Percentiles rank a stretch among this genome's conserved stretches.
These are phyloP conservation scores for Narcine bancroftii DNA, from an alignment of 2,113 vertebrate species.

Conservation along the genomic window DNA sequence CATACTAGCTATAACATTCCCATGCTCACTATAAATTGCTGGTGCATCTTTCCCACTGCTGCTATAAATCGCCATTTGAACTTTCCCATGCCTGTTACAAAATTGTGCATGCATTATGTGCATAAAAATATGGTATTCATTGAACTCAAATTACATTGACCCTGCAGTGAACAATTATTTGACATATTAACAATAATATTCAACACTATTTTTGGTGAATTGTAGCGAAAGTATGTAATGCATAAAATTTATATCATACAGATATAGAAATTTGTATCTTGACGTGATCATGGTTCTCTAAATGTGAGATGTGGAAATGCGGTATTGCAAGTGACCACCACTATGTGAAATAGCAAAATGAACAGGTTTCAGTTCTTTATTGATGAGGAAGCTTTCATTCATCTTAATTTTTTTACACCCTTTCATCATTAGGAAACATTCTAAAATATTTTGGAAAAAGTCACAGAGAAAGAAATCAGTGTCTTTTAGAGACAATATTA, in stretches of 20 bases:
- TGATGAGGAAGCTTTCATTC: background rate
- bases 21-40: too few species aligned
- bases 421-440: background rate
- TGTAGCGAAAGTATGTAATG: background rate
- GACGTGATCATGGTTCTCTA: background rate
- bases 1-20: too few species aligned
- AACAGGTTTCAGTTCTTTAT: background rate
- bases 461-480: background rate
- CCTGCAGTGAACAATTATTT: background rate
- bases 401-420: background rate
- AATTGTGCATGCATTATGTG: too few species aligned
- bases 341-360: background rate
- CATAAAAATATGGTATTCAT: too few species aligned
- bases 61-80: too few species aligned
- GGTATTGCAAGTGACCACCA: background rate
- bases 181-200: background rate
- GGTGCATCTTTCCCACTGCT: too few species aligned
- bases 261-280: background rate
- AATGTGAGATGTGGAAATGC: slow-evolving; percentile 6
- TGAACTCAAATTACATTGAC: background rate
- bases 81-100: too few species aligned
- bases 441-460: background rate
- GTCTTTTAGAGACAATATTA: background rate
- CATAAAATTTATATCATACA: background rate
- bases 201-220: background rate